A percentile compares a stretch with the other conserved stretches of the same genome.
These are phyloP conservation scores for Trichopria drosophilae DNA, from an alignment of 2,888 invertebrate genomes.

Conservation along the genomic window DNA sequence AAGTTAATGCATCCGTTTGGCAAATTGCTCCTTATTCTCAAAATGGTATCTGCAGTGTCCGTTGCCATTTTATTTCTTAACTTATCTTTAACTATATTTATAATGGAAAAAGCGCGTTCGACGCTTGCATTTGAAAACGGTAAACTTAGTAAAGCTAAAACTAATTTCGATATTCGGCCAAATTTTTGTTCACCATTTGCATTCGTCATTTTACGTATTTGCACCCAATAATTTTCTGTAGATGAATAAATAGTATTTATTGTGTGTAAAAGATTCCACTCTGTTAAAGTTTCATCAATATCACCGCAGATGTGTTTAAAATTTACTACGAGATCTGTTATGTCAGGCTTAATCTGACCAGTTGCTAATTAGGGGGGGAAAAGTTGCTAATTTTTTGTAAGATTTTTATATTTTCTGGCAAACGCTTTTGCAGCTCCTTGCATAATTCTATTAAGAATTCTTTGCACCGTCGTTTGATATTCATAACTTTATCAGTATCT, in stretches of 20 bases:
- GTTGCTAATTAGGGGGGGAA: too few species aligned
- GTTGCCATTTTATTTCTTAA: slow-evolving; percentile 23
- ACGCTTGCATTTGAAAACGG: slow-evolving; percentile 35
- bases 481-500: too few species aligned
- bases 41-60: slow-evolving; percentile 13
- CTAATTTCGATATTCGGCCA: too few species aligned
- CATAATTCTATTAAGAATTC: too few species aligned
- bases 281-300: too few species aligned
- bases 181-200: too few species aligned
- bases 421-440: slow-evolving; percentile 18
- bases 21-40: slow-evolving; percentile 6
- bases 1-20: slow-evolving; percentile 10
- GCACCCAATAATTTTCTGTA: slow-evolving; percentile 14
- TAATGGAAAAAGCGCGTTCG: slow-evolving; percentile 30
- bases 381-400: too few species aligned
- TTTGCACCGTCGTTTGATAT: too few species aligned
- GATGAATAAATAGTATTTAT: slow-evolving; percentile 1
- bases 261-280: too few species aligned
- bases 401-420: too few species aligned
- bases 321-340: slow-evolving; percentile 10
- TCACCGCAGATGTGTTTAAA: not conserved
- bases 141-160: too few species aligned
- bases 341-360: too few species aligned
- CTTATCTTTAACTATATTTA: slow-evolving; percentile 29
- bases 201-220: slow-evolving; percentile 7